phyloP scores from a whole-genome alignment of 2,888 invertebrate genomes.

The Tachina fera region DNA sequence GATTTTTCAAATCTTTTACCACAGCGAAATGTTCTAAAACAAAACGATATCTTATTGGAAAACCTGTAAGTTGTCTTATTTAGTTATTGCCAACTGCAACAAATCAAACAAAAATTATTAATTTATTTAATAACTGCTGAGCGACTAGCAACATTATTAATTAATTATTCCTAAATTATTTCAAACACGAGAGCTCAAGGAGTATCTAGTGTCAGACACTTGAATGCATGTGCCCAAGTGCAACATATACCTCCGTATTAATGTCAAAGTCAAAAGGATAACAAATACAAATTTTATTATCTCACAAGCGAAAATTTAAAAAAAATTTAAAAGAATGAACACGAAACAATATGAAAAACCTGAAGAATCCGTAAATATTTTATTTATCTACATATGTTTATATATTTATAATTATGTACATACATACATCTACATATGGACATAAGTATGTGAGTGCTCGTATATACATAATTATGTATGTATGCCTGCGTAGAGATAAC shows the following conservation, averaged over 20 bases:
- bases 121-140: constrained; percentile 33
- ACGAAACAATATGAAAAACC: constrained; percentile 43
- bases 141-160: constrained; percentile 33
- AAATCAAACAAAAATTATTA: too few species aligned
- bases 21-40: too few species aligned
- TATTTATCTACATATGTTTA: constrained; percentile 44
- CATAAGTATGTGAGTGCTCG: too few species aligned
- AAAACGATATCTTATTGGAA: too few species aligned
- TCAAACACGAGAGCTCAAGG: background rate
- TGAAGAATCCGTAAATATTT: constrained; percentile 38
- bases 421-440: too few species aligned
- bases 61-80: too few species aligned
- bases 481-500: constrained; percentile 73
- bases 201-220: constrained; percentile 2
- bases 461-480: background rate
- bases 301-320: constrained; percentile 71
- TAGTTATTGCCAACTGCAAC: too few species aligned
- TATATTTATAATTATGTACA: background rate
- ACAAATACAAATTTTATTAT: constrained; percentile 68
- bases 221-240: background rate
- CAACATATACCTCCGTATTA: constrained; percentile 34
- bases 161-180: constrained; percentile 61
- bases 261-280: constrained; percentile 68
- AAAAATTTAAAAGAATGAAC: constrained; percentile 74
- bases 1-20: too few species aligned